phyloP scores from a whole-genome alignment of 2,888 invertebrate genomes.

The Steinernema hermaphroditum region DNA sequence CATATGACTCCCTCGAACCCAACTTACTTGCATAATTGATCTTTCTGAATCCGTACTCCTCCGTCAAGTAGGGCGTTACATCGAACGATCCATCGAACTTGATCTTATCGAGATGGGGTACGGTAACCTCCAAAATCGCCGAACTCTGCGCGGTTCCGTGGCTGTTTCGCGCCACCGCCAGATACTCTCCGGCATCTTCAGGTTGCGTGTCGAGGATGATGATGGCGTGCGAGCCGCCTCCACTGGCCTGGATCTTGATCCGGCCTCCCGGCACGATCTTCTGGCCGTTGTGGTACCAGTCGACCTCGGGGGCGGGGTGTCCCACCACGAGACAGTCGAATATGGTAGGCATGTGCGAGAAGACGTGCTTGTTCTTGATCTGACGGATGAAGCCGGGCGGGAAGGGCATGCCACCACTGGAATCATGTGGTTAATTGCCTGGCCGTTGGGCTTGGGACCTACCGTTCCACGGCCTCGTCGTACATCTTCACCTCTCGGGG shows the following conservation, averaged over 20 bases:
- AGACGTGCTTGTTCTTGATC: constrained; percentile 66
- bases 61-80: constrained; percentile 64
- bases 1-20: background rate
- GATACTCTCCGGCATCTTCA: constrained; percentile 66
- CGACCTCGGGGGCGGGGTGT: constrained; percentile 61
- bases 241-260: constrained; percentile 67
- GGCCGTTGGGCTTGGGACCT: background rate
- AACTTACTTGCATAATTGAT: constrained; percentile 55
- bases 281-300: constrained; percentile 68
- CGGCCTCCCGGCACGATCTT: constrained; percentile 68
- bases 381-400: constrained; percentile 67
- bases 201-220: constrained; percentile 60
- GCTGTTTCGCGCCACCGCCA: constrained; percentile 62
- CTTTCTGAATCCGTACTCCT: constrained; percentile 66
- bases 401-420: constrained; percentile 59
- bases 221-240: constrained; percentile 65
- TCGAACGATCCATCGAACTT: constrained; percentile 64
- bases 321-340: constrained; percentile 67
- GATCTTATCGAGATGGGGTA: constrained; percentile 64
- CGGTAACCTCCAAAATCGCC: constrained; percentile 65
- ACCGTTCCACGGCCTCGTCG: constrained; percentile 35
- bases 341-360: constrained; percentile 66
- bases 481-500: constrained; percentile 46
- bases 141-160: constrained; percentile 62
- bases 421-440: background rate